Percentiles rank a stretch among this genome's conserved stretches.
Conservation (phyloP, 2,797 vertebrate species). For the Pangasius larnaudii region DNA sequence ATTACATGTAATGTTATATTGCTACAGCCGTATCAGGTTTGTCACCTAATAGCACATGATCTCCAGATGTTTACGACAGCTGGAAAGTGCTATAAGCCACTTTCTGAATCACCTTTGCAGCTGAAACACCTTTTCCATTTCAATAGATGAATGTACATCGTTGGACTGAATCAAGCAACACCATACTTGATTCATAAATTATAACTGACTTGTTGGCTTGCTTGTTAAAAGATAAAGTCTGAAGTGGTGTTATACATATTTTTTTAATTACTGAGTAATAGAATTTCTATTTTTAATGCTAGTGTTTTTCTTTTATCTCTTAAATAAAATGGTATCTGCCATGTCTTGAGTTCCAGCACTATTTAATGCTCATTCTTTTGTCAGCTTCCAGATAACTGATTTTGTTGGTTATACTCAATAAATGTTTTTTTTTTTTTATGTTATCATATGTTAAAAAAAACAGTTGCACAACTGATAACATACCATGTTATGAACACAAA, state of each 20-base stretch:
- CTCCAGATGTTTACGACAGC: not conserved
- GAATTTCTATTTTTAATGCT: not conserved
- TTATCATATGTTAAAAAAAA: not conserved
- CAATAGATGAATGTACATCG: too few species aligned
- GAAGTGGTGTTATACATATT: not conserved
- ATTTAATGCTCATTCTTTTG: not conserved
- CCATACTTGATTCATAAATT: not conserved
- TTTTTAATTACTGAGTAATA: not conserved
- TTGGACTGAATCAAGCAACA: not conserved
- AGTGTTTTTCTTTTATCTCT: not conserved
- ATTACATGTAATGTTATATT: not conserved
- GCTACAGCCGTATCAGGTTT: not conserved
- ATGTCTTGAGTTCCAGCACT: not conserved
- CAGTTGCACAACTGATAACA: not conserved
- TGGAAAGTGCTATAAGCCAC: not conserved
- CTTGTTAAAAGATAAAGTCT: not conserved
- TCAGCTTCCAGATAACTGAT: not conserved
- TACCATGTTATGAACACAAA: not conserved
- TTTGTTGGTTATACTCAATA: not conserved
- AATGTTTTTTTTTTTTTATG: too few species aligned
- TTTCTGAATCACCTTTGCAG: not conserved
- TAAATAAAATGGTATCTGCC: not conserved
- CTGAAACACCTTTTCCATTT: slow-evolving; percentile 1
- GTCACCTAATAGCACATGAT: not conserved
- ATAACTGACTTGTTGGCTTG: not conserved